Base-by-base conservation (phyloP, 2,797 vertebrate genomes). In the Platyrinchus mystaceus region DNA sequence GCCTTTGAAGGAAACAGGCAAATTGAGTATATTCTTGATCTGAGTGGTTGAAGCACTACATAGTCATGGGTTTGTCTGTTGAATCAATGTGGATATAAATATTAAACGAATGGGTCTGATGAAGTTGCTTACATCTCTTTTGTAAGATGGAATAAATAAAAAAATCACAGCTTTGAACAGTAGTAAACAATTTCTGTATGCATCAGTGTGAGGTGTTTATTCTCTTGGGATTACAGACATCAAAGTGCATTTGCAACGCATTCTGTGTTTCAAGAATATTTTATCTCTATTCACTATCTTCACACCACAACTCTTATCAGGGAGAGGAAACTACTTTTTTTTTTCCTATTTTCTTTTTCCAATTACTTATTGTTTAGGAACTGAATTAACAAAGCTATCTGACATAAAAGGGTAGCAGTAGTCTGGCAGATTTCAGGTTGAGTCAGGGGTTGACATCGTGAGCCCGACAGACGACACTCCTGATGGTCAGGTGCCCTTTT, bases 141-240 rank as follows among this genome's bases (percentile, higher is more conserved):
- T 92, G 68, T 64, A 80, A 77, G 68, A 60, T 74, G 46, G 71
- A 89, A 91, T 94, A 89, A 92, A 89, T 81, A 68, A 64, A 74
- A 70, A 91, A 55, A 26, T 69, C 71, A 74, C 1, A 5, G 58
- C 87, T 92, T 77, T 96, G 78, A 94, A 68, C 27, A n/a, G 71
- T 77, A 87, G 82, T 85, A 95, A 95, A 91, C 91, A 91, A 32
- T 66, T 89, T 50, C 69, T 75, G 71, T 66, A 56, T 81, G 34
- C 50, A 53, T 88, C 68, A 81, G n/a, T 41, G 27, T 82, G 74
- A 92, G 46, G 11, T 92, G 52, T 82, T 85, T 67, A 67, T 87
- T 92, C 41, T 87, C 69, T 70, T 49, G 89, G 85, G 78, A 70
- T 89, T 58, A 75, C 58, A 91, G 68, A 46, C 64, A 70, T 85